Base-by-base conservation (phyloP, 1,140 invertebrate species). In the Drosophila tani region DNA sequence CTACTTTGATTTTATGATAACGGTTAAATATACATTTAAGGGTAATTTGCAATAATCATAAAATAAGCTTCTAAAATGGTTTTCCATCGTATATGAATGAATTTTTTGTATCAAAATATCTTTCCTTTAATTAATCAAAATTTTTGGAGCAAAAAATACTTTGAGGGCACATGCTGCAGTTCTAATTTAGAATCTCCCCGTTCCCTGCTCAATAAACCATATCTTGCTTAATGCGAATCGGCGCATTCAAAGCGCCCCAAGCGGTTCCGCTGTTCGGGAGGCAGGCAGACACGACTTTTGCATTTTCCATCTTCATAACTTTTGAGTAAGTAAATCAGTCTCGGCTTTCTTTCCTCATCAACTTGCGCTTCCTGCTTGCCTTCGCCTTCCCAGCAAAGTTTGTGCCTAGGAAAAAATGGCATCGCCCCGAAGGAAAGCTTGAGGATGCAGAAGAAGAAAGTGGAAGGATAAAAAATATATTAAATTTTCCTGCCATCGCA, bases 301-400 rank as follows among this genome's bases (percentile, higher is more conserved):
- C 86, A 91, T 91, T 91, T 86, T 87, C 76, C 84, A 87, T 69
- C 59, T 77, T 71, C 80, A 87, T 88, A 87, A 87, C 84, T 87
- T 88, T 83, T 73, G 19, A 69, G 76, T 38, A 66, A 87, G 78
- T 75, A 80, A 87, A 82, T 87, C 63, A 69, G 49, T 46, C 53
- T 35, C 24, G 65, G 58, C 51, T 82, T 71, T 50, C 45, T 49
- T 45, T 71, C 24, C 24, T 24, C 51, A 62, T 62, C 62, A 65
- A 68, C 46, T 51, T 59, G 9, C 24, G 41, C 56, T 46, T 11
- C 4, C 29, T 21, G 32, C 24, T 21, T 29, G 60, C 53, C 55
- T 59, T 73, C 19, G 14, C 53, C 55, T 59, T 73, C 19, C 11
- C 12, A 17, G 1, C 49, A 47, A 75, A 63, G 58, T 66, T 58